phyloP scores from a whole-genome alignment of 2,113 vertebrate species.

The Pachypanchax playfairii region DNA sequence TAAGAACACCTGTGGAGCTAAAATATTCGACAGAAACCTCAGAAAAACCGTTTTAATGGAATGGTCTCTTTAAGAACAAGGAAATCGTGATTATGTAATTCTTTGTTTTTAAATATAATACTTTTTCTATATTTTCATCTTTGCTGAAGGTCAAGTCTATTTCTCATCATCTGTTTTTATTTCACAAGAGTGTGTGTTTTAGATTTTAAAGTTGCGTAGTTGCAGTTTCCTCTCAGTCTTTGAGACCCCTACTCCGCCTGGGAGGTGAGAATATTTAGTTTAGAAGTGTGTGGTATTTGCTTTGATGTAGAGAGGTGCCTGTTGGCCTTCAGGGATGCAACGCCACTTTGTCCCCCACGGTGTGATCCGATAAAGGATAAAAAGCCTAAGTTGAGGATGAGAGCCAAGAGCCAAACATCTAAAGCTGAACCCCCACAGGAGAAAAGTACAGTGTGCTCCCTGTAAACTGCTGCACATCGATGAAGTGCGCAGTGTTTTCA shows the following conservation, averaged over 20 bases:
- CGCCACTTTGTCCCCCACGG: slow-evolving; percentile 20
- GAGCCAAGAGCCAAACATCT: slow-evolving; percentile 35
- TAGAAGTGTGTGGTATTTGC: slow-evolving; percentile 46
- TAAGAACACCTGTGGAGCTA: too few species aligned
- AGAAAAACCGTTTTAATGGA: too few species aligned
- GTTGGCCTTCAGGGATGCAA: slow-evolving; percentile 57
- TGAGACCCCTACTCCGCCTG: not conserved
- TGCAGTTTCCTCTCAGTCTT: slow-evolving; percentile 6
- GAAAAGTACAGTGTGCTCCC: slow-evolving; percentile 25
- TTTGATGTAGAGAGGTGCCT: slow-evolving; percentile 65
- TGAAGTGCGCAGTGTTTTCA: slow-evolving; percentile 1
- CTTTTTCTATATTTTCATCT: not conserved
- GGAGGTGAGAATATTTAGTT: slow-evolving; percentile 25
- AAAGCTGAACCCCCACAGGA: slow-evolving; percentile 42
- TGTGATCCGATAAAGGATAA: slow-evolving; percentile 54
- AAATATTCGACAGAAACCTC: too few species aligned
- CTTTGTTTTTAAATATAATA: too few species aligned
- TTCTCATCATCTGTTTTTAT: not conserved
- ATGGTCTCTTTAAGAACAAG: too few species aligned
- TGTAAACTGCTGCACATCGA: slow-evolving; percentile 2
- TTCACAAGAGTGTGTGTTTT: not conserved
- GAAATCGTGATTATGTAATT: too few species aligned
- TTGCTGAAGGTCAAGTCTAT: not conserved
- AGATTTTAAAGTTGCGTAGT: not conserved
- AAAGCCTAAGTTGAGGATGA: slow-evolving; percentile 47